Base-by-base conservation (phyloP, 2,797 vertebrate genomes). In the Simalia tracyae region DNA sequence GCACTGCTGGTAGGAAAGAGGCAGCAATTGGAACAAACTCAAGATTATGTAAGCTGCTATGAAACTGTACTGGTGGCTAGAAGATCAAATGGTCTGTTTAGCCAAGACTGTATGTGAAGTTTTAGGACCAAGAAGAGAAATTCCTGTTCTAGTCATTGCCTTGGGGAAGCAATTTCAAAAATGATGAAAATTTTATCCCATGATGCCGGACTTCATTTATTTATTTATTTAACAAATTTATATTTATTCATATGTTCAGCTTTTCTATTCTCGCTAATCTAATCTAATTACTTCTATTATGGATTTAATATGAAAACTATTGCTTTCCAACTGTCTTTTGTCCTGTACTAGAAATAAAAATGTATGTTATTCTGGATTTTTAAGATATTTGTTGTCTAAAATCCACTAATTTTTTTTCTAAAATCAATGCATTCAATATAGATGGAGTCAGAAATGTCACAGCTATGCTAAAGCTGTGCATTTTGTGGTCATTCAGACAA, bases 1-100 rank as follows among this genome's bases (percentile, higher is more conserved):
- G 89, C 91, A 94, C 59, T 92, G 93, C 96, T 96, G 93, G 86
- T 95, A 94, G 89, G 26, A 89, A 94, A 88, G 88, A 96, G 91
- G 94, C 93, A 95, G 93, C 88, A 94, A 84, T 91, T 94, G 94
- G 91, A 95, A 84, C 94, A 95, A 95, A 93, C 91, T 96, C 63
- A 86, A 89, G 91, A 95, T 96, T 96, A 94, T 94, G 94, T 92
- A 96, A 94, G 94, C 94, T 96, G 95, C 92, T 91, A 94, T 81
- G 92, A 96, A 96, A 96, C 94, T 91, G 86, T 87, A 91, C 94
- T 96, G 63, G 95, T 95, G 95, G 96, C 94, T 93, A 95, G 93
- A 96, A 96, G 94, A 97, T 96, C 96, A 96, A 96, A 95, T 91
- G n/a, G 92, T 92, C 87, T 63, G 11, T 84, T 95, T 96, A 96